A percentile compares a stretch with the other conserved stretches of the same genome.
phyloP scores from a whole-genome alignment of 2,888 invertebrate species.

The Hermaeophaga mercurialis region DNA sequence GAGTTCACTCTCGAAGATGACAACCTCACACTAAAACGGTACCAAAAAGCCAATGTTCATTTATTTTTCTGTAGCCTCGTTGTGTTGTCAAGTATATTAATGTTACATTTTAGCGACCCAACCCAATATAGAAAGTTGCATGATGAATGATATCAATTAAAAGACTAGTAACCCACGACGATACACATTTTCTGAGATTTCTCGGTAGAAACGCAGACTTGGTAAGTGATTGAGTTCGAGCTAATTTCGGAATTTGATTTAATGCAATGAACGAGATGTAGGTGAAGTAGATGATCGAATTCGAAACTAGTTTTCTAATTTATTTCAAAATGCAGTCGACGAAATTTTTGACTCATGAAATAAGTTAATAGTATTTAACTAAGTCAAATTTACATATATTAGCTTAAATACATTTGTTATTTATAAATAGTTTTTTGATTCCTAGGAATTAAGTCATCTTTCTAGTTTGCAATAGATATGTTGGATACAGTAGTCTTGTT shows the following conservation, averaged over 20 bases:
- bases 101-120: constrained; percentile 18
- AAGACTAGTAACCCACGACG: constrained; percentile 13
- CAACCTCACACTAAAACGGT: not conserved
- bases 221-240: not conserved
- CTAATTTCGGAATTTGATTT: not conserved
- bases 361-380: too few relatives aligned
- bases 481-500: too few relatives aligned
- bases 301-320: not conserved
- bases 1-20: constrained; percentile 4
- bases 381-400: too few relatives aligned
- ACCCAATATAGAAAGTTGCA: constrained; percentile 26
- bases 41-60: constrained; percentile 3
- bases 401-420: too few relatives aligned
- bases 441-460: too few relatives aligned
- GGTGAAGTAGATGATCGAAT: not conserved
- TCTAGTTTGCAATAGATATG: too few relatives aligned
- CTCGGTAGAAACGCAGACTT: not conserved
- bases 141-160: constrained; percentile 24
- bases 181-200: constrained; percentile 7
- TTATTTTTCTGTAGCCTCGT: not conserved
- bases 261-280: not conserved
- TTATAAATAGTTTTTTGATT: too few relatives aligned
- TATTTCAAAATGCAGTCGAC: too few relatives aligned
- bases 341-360: too few relatives aligned
- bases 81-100: not conserved